Evolutionary conservation across 1,140 invertebrate genomes (phyloP).

Genomic region (Ceratosolen fusciceps): DNA sequence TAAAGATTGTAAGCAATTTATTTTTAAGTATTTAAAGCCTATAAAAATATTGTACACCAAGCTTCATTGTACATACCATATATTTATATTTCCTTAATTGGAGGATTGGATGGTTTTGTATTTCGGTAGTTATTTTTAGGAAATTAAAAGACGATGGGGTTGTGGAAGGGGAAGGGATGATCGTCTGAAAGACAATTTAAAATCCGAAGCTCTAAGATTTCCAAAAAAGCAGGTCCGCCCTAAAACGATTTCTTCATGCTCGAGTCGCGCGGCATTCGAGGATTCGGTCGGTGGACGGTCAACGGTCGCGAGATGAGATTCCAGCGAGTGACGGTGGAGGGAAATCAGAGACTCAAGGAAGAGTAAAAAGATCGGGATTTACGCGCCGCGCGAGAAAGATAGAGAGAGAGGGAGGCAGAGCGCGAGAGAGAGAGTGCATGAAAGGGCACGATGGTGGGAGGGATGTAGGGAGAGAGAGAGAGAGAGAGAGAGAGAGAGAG

Average conservation of each 20-base stretch:
- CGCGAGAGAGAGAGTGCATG: neutral
- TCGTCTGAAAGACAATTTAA: neutral
- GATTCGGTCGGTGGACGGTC: conserved; percentile 31
- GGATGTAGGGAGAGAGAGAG: neutral
- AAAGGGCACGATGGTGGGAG: no score
- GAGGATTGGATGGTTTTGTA: no score
- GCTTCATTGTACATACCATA: no score
- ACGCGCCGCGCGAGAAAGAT: conserved; percentile 31
- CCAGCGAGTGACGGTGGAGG: conserved; percentile 30
- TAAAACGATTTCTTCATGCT: conserved; percentile 28
- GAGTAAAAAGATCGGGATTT: conserved; percentile 46
- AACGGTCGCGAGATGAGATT: conserved; percentile 45
- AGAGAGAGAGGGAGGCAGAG: neutral
- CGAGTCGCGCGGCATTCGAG: neutral
- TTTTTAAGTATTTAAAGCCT: no score
- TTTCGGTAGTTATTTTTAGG: no score
- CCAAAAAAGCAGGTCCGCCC: conserved; percentile 12
- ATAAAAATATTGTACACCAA: no score
- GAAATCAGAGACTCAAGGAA: conserved; percentile 37
- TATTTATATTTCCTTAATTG: no score
- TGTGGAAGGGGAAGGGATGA: no score
- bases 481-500: neutral
- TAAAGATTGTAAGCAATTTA: no score
- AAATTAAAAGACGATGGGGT: no score
- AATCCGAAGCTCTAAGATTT: neutral